Evolutionary conservation across 2,888 invertebrate species (phyloP), one percentile per base, ranked within the genome.

Genomic region (Drosophila limbata): DNA sequence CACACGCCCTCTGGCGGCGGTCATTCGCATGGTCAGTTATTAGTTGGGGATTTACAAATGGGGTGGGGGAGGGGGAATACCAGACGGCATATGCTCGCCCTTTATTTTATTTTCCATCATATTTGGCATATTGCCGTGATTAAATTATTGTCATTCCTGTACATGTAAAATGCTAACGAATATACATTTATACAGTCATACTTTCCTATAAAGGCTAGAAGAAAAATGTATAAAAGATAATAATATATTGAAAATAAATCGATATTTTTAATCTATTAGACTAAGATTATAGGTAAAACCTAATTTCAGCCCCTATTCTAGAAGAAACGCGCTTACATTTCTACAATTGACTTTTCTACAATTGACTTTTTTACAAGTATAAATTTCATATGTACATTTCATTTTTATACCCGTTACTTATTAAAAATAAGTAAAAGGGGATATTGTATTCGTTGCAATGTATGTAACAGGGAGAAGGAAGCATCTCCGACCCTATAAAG

Each of bases 1-100:
- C 52, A 21, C 17, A 48, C 63, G 62, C 69, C 74, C 74, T 70
- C 63, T 48, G 42, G 48, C 60, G 45, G 33, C 28, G 52, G 52
- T 17, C 60, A 31, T 40, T 35, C 64, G 70, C 15, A 63, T n/a
- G 42, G 40, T 19, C 56, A 37, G 37, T 47, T 65, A 47, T 57
- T 42, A 37, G 42, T 19, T 4, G 17, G 10, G 57, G 31, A 37
- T 42, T 37, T 51, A 37, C 50, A 11, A 25, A 31, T 25, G 28
- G 40, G 2, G n/a, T n/a, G n/a, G n/a, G n/a, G n/a, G n/a, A n/a
- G n/a, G 10, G n/a, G 31, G 42, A 59, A 19, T 15, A 28, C 47
- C 25, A 47, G 15, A 5, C 15, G 15, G 15, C 44, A 42, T 44
- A 45, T 33, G 31, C 40, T 28, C 33, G 31, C n/a, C 31, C 15